Conservation (phyloP, 2,797 vertebrate species). For the Ataeniobius toweri region DNA sequence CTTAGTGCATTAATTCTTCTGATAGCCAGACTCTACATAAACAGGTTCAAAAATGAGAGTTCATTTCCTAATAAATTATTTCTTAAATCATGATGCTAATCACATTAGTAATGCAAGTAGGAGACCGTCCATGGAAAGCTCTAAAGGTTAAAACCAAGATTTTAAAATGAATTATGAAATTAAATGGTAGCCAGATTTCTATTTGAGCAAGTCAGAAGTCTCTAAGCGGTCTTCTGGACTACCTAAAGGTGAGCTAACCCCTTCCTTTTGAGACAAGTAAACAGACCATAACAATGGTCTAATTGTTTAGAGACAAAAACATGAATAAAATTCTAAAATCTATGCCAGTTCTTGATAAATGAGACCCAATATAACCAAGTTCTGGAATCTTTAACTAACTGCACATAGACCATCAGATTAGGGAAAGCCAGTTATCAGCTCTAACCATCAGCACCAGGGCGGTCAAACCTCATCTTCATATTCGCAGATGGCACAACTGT, state of each 20-base stretch:
- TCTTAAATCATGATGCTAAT: background rate
- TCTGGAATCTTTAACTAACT: background rate
- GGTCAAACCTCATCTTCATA: too few species aligned
- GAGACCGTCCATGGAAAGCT: background rate
- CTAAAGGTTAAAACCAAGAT: background rate
- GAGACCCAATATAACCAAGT: background rate
- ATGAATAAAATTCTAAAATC: background rate
- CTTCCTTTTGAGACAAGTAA: background rate
- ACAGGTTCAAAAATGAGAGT: background rate
- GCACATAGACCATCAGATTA: background rate
- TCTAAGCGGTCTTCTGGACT: background rate
- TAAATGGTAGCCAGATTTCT: background rate
- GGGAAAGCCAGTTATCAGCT: background rate
- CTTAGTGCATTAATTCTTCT: background rate
- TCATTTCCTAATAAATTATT: background rate
- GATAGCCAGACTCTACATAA: background rate
- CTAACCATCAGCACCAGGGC: background rate
- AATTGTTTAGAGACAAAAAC: background rate
- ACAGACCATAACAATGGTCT: too few species aligned
- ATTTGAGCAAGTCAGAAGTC: background rate
- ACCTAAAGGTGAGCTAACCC: background rate
- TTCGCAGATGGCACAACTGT: background rate
- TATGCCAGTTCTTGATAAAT: background rate
- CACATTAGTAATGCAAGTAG: background rate
- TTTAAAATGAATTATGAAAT: background rate